Percentiles rank a stretch among this genome's conserved stretches.
Evolutionary conservation across 2,113 vertebrate species (phyloP).

Genomic region (Cyprinodon tularosa): DNA sequence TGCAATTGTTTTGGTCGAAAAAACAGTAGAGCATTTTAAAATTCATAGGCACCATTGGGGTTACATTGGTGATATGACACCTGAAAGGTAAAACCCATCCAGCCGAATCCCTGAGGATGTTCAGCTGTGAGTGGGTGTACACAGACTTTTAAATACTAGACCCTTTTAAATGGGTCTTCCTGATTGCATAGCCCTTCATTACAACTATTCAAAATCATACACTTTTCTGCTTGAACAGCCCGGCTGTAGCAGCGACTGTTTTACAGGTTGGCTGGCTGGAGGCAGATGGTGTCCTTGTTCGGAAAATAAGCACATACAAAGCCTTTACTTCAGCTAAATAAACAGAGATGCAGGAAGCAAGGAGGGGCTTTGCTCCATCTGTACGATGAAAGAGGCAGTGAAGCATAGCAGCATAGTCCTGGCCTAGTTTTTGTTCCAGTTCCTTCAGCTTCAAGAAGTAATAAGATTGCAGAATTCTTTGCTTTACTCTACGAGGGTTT

Average conservation of each 20-base stretch:
- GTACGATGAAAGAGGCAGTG: conserved; percentile 41
- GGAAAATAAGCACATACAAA: conserved; percentile 53
- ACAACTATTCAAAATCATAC: neutral
- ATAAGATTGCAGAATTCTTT: conserved; percentile 5
- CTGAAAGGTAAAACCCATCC: conserved; percentile 50
- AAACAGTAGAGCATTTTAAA: conserved; percentile 14
- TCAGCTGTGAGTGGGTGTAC: conserved; percentile 4
- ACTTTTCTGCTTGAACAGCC: conserved; percentile 4
- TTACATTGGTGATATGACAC: conserved; percentile 56
- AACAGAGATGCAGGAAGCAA: conserved; percentile 37
- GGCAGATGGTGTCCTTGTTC: conserved; percentile 62
- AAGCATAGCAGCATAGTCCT: conserved; percentile 29
- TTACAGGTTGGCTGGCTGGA: conserved; percentile 43
- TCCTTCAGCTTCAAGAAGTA: neutral
- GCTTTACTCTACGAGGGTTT: neutral
- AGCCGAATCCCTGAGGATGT: conserved; percentile 38
- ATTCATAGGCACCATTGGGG: conserved; percentile 22
- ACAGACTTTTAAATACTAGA: neutral
- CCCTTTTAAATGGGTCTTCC: neutral
- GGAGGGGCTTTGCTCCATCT: conserved; percentile 39
- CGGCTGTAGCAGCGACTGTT: conserved; percentile 18
- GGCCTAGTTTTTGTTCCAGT: conserved; percentile 44
- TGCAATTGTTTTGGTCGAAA: conserved; percentile 10
- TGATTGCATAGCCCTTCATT: neutral
- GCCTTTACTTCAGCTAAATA: conserved; percentile 64